Percentiles rank a stretch among this genome's conserved stretches.
Evolutionary conservation across 2,797 vertebrate genomes (phyloP).

Genomic region (Pyrocephalus nanus): DNA sequence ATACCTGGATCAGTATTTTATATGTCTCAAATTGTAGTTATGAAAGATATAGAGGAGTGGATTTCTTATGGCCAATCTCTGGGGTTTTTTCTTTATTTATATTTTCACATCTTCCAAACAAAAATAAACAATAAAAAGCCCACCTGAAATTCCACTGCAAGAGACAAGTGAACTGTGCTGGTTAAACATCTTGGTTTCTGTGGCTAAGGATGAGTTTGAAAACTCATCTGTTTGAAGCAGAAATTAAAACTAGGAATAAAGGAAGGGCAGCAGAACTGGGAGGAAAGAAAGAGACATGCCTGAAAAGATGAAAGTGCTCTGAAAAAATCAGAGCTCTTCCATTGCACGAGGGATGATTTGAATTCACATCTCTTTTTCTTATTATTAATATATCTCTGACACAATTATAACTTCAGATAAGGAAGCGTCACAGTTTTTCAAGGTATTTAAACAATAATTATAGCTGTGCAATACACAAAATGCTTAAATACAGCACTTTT

Average conservation of each 20-base stretch:
- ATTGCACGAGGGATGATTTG: background rate
- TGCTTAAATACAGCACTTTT: background rate
- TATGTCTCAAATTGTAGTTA: background rate
- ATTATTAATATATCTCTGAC: background rate
- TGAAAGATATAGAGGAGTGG: background rate
- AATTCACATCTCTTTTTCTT: background rate
- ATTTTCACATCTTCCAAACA: accelerated
- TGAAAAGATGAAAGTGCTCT: background rate
- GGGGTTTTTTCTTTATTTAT: background rate
- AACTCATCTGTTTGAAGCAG: background rate
- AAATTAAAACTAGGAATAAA: background rate
- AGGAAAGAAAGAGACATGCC: background rate
- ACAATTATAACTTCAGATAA: background rate
- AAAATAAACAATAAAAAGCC: background rate
- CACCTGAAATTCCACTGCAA: background rate
- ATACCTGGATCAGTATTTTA: background rate
- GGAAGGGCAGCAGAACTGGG: background rate
- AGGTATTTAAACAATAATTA: background rate
- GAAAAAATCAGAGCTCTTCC: background rate
- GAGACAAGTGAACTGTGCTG: background rate
- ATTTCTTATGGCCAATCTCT: background rate
- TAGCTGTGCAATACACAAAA: background rate
- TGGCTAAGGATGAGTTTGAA: background rate
- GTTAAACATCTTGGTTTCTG: background rate
- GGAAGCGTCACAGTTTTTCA: background rate